Evolutionary conservation across 2,113 vertebrate genomes (phyloP), one percentile per base, ranked within the genome.

Genomic region (Rostratula benghalensis): DNA sequence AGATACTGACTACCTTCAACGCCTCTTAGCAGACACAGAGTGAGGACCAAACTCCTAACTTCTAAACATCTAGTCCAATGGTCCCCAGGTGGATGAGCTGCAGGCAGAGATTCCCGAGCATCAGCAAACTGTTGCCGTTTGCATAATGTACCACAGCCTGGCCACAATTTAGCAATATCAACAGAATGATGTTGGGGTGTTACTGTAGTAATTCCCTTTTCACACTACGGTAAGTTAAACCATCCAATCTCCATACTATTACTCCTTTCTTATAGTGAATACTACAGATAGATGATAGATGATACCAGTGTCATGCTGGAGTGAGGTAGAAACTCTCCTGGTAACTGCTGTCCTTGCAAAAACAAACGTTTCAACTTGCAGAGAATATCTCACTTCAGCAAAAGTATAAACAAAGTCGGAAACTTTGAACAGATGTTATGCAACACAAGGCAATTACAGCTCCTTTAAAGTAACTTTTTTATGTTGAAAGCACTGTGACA

Each of bases 51-150:
- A 65, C 3, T 67, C n/a, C 24, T 37, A 79, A 46, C 16, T 75
- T n/a, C 13, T 27, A n/a, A 21, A 46, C 46, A 13, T 59, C 10
- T 24, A 14, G 7, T 37, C 27, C 13, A 31, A 2, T 28, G n/a
- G 3, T 85, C 17, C 43, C 13, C 8, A 8, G 4, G 20, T 13
- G 22, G 46, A 67, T 63, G 14, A 81, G 5, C 10, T 83, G 57
- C 43, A 80, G n/a, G 67, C 7, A 51, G 50, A 82, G 8, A 67
- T 60, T 69, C 94, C 80, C 77, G 39, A 64, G 20, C 21, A 53
- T 3, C 0, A 0, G 25, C 8, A 12, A 81, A 45, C 22, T 18
- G 22, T 21, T 61, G 41, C 0, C 3, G 24, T 46, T 60, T 74
- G 24, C 1, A 1, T 35, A 69, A 70, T 4, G 17, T 6, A 56